Evolutionary conservation across 2,797 vertebrate species (phyloP), one percentile per base, ranked within the genome.

Genomic region (Neosalanx taihuensis): DNA sequence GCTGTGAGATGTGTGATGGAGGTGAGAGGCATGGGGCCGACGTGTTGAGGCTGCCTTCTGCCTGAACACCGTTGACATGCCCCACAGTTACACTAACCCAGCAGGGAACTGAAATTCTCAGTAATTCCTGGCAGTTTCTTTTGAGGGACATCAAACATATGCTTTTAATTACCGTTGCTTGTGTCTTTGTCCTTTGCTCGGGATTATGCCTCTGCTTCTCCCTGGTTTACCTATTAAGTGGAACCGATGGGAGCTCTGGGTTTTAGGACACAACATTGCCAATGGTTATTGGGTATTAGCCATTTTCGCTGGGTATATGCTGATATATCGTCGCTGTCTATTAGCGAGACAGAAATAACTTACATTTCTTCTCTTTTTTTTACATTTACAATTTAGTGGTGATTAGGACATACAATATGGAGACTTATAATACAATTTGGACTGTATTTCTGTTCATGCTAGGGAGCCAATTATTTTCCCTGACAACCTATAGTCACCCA

Each of bases 111-210:
- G 58, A 56, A n/a, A 17, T 60, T 60, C 23, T 60, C 20, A 60
- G 26, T 59, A 59, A 26, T 56, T n/a, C 51, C 15, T 9, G 58
- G 10, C 9, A 15, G 10, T n/a, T 23, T 58, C 7, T 26, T 66
- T 29, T 41, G 37, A 26, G 64, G 10, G 41, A 46, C 41, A 3
- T 46, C 9, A 46, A 46, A 46, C 41, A 12, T 41, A 26, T 51
- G 37, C 13, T 51, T 66, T 64, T 65, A 6, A 65, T 66, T 66
- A 26, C 64, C 64, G 64, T 49, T 66, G 41, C 18, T 41, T 66
- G 23, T 66, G 7, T 53, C 65, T 4, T 67, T 56, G 49, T 67
- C 64, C 41, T 51, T 17, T 1, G 20, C 64, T 66, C 30, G 46
- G 30, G 33, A 46, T 46, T 66, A 51, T 17, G 26, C 64, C 29